Evolutionary conservation across 2,888 invertebrate genomes (phyloP).

Genomic region (Galeruca laticollis): DNA sequence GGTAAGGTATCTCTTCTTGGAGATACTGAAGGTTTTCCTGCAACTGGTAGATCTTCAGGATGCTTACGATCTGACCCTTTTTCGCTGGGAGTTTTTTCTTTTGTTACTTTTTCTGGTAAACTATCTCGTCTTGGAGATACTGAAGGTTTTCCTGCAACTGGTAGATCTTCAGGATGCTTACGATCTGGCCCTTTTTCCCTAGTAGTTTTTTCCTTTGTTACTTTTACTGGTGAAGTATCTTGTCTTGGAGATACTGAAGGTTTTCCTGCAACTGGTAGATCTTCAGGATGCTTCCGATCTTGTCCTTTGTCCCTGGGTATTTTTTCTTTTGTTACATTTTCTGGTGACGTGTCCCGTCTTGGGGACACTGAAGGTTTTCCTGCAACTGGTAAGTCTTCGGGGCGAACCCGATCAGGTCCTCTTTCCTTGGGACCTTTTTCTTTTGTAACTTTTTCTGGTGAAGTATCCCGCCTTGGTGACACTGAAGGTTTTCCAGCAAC

Average conservation of each 20-base stretch:
- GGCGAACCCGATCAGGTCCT: constrained; percentile 56
- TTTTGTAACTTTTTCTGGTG: not conserved
- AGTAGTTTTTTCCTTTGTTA: constrained; percentile 27
- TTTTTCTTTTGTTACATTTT: constrained; percentile 15
- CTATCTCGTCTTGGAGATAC: constrained; percentile 7
- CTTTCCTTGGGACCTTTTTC: constrained; percentile 33
- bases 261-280: constrained; percentile 31
- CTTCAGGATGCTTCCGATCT: constrained; percentile 55
- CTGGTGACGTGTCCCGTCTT: not conserved
- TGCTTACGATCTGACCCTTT: constrained; percentile 15
- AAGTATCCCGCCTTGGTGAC: not conserved
- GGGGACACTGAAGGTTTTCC: constrained; percentile 17
- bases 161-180: constrained; percentile 51
- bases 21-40: constrained; percentile 27
- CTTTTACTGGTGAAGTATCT: not conserved
- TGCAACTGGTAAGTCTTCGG: constrained; percentile 34
- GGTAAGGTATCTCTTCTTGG: constrained; percentile 2
- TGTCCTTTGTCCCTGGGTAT: constrained; percentile 41
- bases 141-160: constrained; percentile 25
- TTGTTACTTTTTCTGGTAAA: not conserved
- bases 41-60: constrained; percentile 34
- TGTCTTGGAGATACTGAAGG: constrained; percentile 10
- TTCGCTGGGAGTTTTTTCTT: not conserved
- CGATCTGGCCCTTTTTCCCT: constrained; percentile 50
- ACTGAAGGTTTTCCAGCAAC: constrained; percentile 36